Percentiles rank a stretch among this genome's conserved stretches.
Conservation (phyloP, 2,888 invertebrate genomes). For the Folsomia candida region DNA sequence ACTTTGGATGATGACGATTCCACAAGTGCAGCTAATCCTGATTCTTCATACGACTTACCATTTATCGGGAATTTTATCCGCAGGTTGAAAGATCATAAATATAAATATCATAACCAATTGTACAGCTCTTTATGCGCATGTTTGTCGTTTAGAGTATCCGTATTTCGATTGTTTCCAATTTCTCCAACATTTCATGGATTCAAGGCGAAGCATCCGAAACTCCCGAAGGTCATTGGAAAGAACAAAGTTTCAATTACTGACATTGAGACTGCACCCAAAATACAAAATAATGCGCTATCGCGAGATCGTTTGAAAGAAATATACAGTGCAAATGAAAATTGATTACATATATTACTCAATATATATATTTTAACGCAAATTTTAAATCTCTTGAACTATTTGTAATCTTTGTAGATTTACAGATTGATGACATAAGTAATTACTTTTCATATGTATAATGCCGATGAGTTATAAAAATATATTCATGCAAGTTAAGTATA, state of each 20-base stretch:
- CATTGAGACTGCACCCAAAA: not conserved
- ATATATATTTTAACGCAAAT: no score
- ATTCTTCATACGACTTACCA: slow-evolving; percentile 42
- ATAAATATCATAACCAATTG: not conserved
- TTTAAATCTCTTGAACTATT: no score
- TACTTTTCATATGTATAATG: not conserved
- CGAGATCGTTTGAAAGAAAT: no score
- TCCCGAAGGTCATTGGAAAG: slow-evolving; percentile 1
- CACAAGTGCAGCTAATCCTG: slow-evolving; percentile 16
- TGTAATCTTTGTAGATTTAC: not conserved
- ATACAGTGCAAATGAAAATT: no score
- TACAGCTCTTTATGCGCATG: no score
- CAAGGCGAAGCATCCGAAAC: not conserved
- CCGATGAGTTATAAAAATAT: not conserved
- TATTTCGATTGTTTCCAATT: slow-evolving; percentile 40
- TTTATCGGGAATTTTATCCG: slow-evolving; percentile 37
- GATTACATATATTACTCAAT: no score
- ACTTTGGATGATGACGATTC: slow-evolving; percentile 49
- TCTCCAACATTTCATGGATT: slow-evolving; percentile 40
- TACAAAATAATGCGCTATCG: no score
- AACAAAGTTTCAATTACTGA: slow-evolving; percentile 6
- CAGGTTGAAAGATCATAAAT: slow-evolving; percentile 25
- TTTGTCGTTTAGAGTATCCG: slow-evolving; percentile 32
- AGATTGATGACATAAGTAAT: no score
- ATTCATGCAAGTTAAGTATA: no score